phyloP scores from a whole-genome alignment of 2,113 vertebrate genomes.

The Machaerirhynchus nigripectus region DNA sequence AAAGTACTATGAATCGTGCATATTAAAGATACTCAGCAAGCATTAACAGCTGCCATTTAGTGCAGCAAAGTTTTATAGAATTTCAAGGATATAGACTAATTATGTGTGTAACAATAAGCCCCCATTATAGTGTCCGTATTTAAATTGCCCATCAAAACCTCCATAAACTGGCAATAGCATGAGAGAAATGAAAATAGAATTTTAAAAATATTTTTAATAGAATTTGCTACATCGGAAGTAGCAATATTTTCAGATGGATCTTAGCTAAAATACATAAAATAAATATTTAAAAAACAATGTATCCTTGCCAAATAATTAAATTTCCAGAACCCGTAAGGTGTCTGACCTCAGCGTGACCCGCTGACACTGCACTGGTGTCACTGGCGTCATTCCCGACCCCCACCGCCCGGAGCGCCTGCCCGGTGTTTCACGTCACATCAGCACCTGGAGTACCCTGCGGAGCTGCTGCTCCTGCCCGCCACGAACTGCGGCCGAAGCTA shows the following conservation, averaged over 20 bases:
- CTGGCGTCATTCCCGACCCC: accelerated
- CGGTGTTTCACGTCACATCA: not conserved
- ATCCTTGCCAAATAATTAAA: not conserved
- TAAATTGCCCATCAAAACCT: not conserved
- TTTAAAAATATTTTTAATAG: not conserved
- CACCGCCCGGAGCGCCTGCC: not conserved
- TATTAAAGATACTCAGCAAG: not conserved
- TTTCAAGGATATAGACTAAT: not conserved
- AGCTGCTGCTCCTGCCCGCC: not conserved
- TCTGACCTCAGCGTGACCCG: not conserved
- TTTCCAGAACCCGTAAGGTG: not conserved
- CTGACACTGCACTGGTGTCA: not conserved
- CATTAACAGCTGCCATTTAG: not conserved
- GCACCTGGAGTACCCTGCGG: not conserved
- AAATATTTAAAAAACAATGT: accelerated
- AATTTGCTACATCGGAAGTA: not conserved
- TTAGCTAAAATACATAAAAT: not conserved
- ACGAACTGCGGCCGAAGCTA: accelerated
- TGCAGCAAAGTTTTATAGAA: not conserved
- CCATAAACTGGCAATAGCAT: not conserved
- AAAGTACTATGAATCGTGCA: not conserved
- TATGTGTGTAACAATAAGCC: not conserved
- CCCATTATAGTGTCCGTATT: not conserved
- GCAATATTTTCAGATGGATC: not conserved
- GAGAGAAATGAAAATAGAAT: not conserved